Conservation (phyloP, 2,113 vertebrate species). For the Oreocharis arfaki region DNA sequence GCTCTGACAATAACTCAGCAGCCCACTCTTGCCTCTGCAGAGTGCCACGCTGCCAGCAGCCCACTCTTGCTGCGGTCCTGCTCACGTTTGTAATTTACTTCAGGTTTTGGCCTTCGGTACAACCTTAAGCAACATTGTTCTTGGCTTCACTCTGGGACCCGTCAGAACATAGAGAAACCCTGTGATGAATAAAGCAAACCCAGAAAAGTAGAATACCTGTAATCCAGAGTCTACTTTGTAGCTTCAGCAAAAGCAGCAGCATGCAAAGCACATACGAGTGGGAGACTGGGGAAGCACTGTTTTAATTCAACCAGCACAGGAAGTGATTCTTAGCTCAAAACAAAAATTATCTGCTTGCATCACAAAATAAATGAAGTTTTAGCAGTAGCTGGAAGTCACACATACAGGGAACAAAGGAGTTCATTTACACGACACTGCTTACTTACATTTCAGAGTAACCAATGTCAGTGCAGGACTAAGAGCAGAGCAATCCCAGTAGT, state of each 20-base stretch:
- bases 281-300: neutral
- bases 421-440: neutral
- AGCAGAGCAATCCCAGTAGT: neutral
- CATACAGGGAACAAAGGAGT: neutral
- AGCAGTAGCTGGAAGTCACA: neutral
- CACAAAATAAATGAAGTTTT: neutral
- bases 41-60: neutral
- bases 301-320: neutral
- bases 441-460: neutral
- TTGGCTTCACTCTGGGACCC: neutral
- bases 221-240: neutral
- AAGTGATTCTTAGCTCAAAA: neutral
- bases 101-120: neutral
- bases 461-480: neutral
- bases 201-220: neutral
- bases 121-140: neutral
- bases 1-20: neutral
- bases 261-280: neutral
- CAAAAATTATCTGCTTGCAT: neutral
- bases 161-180: neutral
- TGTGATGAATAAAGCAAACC: neutral
- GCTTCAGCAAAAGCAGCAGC: neutral
- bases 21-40: neutral
- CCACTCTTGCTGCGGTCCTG: neutral
- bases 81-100: neutral